Evolutionary conservation across 2,888 invertebrate species (phyloP), one percentile per base, ranked within the genome.

Genomic region (Glyphotaelius pellucidus): DNA sequence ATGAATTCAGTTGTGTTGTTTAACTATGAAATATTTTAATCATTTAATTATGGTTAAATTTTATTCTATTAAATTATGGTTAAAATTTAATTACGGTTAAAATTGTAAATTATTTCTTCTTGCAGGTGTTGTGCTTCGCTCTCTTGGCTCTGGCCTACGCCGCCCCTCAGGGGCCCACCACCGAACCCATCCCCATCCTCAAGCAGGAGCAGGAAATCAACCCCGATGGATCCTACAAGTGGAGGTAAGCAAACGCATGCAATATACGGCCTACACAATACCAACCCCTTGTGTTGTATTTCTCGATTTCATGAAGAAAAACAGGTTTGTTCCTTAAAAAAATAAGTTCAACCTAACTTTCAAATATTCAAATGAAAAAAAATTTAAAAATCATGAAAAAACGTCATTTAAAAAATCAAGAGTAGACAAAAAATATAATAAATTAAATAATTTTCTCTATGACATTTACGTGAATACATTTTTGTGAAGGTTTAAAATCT

Each of bases 121-220:
- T 91, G 11, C 47, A 93, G 93, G 92, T 93, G n/a, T 91, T 93
- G 42, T 92, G 89, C 38, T 91, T 92, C 30, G 93, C 93, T n/a
- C 86, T 93, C 89, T 90, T 93, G 90, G 93, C 93, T 94, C 94
- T 95, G 94, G 94, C 94, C 94, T 89, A 87, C 19, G 92, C 93
- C 32, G 94, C 94, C 38, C 94, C 94, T 25, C 94, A 94, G 93
- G 93, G 94, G 94, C 96, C 96, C 84, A 95, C 95, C 0, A 96
- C 96, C 5, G 97, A 97, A 93, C 97, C 96, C 1, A 97, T 97
- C 67, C 97, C 97, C 25, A 97, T 97, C 92, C 95, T 97, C 87
- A 95, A 96, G 91, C 97, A 97, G 94, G 97, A 97, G 93, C 97
- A 97, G 94, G 96, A 97, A 94, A 96, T 97, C 32, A 97, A 97